Evolutionary conservation across 2,113 vertebrate genomes (phyloP), one percentile per base, ranked within the genome.

Genomic region (Paedocypris sp.): DNA sequence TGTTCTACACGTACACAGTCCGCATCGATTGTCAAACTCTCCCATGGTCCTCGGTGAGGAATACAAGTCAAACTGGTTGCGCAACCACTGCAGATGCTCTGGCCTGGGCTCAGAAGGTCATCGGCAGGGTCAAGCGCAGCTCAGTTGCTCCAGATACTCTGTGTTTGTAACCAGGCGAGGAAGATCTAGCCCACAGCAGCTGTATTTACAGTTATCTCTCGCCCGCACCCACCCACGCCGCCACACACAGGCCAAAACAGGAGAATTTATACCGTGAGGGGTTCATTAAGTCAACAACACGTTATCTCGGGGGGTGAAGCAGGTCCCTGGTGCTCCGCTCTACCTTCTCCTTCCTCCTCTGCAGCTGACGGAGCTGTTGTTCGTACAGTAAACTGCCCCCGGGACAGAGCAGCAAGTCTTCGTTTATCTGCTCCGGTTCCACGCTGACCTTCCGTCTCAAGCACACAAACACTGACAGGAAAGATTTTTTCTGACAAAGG

Each of bases 281-380:
- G 58, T 68, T 71, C 71, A 67, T 70, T 62, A 69, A 71, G 63
- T 69, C 66, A 67, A 45, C 38, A 73, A 67, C 70, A 66, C 45
- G n/a, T 68, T 60, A 60, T 75, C 70, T 73, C 68, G 47, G 51
- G 72, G n/a, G 57, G 43, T 25, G 13, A 42, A 15, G 5, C 32
- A 31, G 32, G 26, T 61, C 70, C 66, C 51, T 13, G 51, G 63
- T 63, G 63, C 38, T 35, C 43, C 20, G 41, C 28, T 61, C 25
- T 16, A 25, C 33, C 25, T 43, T 58, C 25, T 22, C 26, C n/a
- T n/a, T 41, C 36, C 48, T 42, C 16, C 23, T 23, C 60, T 31
- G 8, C 8, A 51, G 25, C 33, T 15, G 48, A 62, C 49, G 51
- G 25, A 52, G 47, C 47, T 60, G 59, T 42, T 50, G 60, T 50